Evolutionary conservation across 2,888 invertebrate species (phyloP).

Genomic region (Drosophila fungiperda): DNA sequence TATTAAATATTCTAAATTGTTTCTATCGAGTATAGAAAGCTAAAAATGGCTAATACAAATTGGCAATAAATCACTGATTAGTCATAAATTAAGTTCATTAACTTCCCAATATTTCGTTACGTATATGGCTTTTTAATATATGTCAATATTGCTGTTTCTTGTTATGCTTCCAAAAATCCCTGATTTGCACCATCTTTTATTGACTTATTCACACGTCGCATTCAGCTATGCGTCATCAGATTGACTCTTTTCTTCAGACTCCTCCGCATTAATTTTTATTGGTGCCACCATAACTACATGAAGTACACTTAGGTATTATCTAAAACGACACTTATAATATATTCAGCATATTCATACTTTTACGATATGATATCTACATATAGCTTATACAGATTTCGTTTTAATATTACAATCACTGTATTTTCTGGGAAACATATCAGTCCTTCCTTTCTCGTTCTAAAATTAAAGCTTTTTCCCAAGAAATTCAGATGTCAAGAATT

Average conservation of each 20-base stretch:
- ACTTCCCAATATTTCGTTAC: slow-evolving; percentile 8
- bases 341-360: background rate
- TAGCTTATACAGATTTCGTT: background rate
- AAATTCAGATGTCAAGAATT: slow-evolving; percentile 43
- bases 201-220: slow-evolving; percentile 2
- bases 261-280: background rate
- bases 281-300: background rate
- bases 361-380: too few species aligned
- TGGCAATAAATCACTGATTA: slow-evolving; percentile 20
- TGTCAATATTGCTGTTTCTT: slow-evolving; percentile 2
- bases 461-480: slow-evolving; percentile 39
- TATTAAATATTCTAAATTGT: slow-evolving; percentile 1
- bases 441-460: slow-evolving; percentile 11
- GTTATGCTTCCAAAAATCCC: background rate
- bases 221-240: slow-evolving; percentile 19
- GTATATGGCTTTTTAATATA: slow-evolving; percentile 15
- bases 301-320: background rate
- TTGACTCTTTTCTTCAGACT: slow-evolving; percentile 6
- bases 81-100: slow-evolving; percentile 41
- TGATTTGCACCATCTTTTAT: slow-evolving; percentile 9
- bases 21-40: too few species aligned
- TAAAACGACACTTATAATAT: background rate
- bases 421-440: slow-evolving; percentile 36
- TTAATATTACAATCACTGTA: slow-evolving; percentile 25
- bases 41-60: slow-evolving; percentile 20